These are phyloP conservation scores for Andrena chrysosceles DNA, from an alignment of 2,888 invertebrate species.

Conservation along the genomic window DNA sequence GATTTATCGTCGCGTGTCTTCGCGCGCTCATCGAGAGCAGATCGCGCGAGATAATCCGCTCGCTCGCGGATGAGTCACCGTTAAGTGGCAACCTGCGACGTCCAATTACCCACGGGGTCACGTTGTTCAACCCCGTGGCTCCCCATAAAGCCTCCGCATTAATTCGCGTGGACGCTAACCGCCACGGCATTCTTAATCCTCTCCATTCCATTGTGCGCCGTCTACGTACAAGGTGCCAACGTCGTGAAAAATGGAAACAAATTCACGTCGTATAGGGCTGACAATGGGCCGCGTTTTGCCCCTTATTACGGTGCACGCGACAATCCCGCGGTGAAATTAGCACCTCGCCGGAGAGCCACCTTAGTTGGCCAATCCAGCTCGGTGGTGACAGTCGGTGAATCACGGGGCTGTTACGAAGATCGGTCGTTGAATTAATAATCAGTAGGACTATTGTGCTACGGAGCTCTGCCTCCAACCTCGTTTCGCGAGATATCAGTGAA, in stretches of 20 bases:
- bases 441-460: conserved; percentile 7
- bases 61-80: conserved; percentile 70
- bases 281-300: conserved; percentile 50
- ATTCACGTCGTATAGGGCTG: conserved; percentile 45
- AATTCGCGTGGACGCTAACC: conserved; percentile 58
- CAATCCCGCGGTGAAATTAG: conserved; percentile 57
- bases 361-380: conserved; percentile 1
- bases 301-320: conserved; percentile 59
- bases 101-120: conserved; percentile 74
- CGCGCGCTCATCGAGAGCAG: conserved; percentile 62
- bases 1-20: conserved; percentile 48
- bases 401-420: conserved; percentile 24
- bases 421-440: conserved; percentile 21
- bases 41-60: conserved; percentile 69
- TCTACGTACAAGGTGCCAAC: conserved; percentile 62
- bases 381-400: conserved; percentile 36
- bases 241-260: conserved; percentile 53
- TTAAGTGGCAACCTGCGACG: conserved; percentile 70
- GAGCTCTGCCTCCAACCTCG: not conserved
- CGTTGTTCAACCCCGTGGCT: conserved; percentile 60
- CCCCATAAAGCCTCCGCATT: conserved; percentile 62
- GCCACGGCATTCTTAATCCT: conserved; percentile 57
- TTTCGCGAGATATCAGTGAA: not conserved
- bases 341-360: conserved; percentile 29
- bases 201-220: conserved; percentile 63